Evolutionary conservation across 1,140 invertebrate species (phyloP), one percentile per base, ranked within the genome.

Genomic region (Armadillidium nasatum): DNA sequence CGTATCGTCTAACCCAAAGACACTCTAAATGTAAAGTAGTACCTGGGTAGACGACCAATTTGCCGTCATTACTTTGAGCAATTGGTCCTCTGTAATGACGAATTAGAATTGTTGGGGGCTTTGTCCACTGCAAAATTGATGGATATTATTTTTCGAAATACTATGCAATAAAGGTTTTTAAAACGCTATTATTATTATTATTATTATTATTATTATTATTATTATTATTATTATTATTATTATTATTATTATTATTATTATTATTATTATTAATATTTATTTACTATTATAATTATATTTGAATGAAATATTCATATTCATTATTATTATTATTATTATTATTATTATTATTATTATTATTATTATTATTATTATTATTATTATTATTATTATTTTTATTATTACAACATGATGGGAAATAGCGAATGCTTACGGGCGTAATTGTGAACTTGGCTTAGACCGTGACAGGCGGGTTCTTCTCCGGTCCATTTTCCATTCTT

Each of bases 21-120:
- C 93, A 94, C 83, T 94, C 93, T 89, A 94, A 91, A 82, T 94
- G 92, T 23, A 94, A 84, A 7, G 92, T 91, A 0, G 92, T 92
- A 0, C 92, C 92, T 0, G 93, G 93, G 84, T 93, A 94, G 0
- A 94, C 91, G 60, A 95, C 89, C 19, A 94, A 85, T 76, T 91
- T 91, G 3, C 93, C 93, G 80, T 94, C 91, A 81, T 93, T 94
- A 74, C 91, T 93, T 85, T 94, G 92, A 4, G 92, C 92, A 74
- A 94, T 94, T 0, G 92, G 92, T 0, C 93, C 93, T 44, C 90
- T 85, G 68, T 91, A 88, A 84, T 93, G 90, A 0, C 93, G 86
- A 83, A 94, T 93, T 22, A 94, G 84, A 75, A 94, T 93, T 4
- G 93, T 94, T 0, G 93, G 93, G 33, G 0, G 92, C 89, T 83